Base-by-base conservation (phyloP, 2,888 invertebrate species). In the Podotricha telesiphe region DNA sequence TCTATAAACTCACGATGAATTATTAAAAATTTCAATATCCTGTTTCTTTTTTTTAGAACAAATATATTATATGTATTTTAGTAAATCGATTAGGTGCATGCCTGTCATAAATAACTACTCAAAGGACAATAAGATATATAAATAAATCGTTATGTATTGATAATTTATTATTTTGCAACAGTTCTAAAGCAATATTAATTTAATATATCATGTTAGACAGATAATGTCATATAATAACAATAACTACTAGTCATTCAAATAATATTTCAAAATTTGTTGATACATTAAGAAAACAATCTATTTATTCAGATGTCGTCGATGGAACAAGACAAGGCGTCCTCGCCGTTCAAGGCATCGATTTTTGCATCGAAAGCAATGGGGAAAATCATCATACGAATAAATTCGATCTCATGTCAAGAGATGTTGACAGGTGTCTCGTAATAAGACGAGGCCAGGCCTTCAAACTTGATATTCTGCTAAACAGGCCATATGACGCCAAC, bases 381-480 rank as follows among this genome's bases (percentile, higher is more conserved):
- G 93, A 93, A 50, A 94, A 94, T 70, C 98, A 98, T 84, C 95
- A 95, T 81, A 98, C 98, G 0, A 94, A 94, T 78, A 95, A 95
- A 81, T 98, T 96, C 85, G 95, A 96, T 78, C 86, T 96, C 77
- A 96, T 96, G 95, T 94, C 93, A 70, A 93, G 95, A 67, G 81
- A 80, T n/a, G 87, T 85, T 61, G 89, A 89, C 80, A 94, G 94
- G 56, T 94, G 95, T 73, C 93, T 98, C 58, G 96, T 98, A 0
- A 94, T 98, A 8, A 94, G 98, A 72, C 93, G 98, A 73, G 98
- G 98, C 8, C 97, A 98, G 85, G 92, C 95, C 28, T 98, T 98
- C 86, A 94, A 93, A 80, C 83, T 97, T 55, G 95, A 95, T 77
- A 91, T 98, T 66, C 93, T 94, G 15, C 94, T 98, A 69, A 96